Evolutionary conservation across 1,140 invertebrate species (phyloP).

Genomic region (Drosophila orosa): DNA sequence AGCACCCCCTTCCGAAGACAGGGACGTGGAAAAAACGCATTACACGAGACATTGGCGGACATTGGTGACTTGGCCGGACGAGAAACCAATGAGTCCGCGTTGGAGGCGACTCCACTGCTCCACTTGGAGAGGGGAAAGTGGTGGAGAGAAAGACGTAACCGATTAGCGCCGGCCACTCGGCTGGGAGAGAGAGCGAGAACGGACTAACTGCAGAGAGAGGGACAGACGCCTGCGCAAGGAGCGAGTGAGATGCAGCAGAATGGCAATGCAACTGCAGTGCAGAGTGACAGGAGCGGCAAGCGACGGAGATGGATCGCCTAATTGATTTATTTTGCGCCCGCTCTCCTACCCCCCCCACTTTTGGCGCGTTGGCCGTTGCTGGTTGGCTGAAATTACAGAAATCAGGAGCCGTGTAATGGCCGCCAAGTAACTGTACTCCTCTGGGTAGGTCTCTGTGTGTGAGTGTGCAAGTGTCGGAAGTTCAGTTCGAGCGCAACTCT

Average conservation of each 20-base stretch:
- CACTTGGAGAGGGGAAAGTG: conserved; percentile 14
- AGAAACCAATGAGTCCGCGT: conserved; percentile 61
- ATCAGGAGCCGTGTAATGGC: conserved; percentile 56
- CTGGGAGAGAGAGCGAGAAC: not conserved
- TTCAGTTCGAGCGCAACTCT: conserved; percentile 21
- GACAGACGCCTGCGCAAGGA: conserved; percentile 18
- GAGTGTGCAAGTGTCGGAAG: conserved; percentile 22
- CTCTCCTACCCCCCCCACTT: conserved; percentile 20
- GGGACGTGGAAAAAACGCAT: conserved; percentile 63
- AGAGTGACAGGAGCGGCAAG: conserved; percentile 29
- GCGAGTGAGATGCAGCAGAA: conserved; percentile 9
- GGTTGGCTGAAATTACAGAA: conserved; percentile 50
- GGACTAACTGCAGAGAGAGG: not conserved
- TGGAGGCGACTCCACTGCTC: conserved; percentile 32
- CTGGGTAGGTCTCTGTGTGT: not conserved
- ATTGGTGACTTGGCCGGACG: conserved; percentile 48
- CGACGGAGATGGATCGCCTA: conserved; percentile 52
- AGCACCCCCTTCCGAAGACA: not conserved
- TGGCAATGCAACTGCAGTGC: conserved; percentile 36
- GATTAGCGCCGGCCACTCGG: conserved; percentile 20
- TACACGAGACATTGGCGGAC: conserved; percentile 44
- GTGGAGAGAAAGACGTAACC: conserved; percentile 28
- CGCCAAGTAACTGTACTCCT: conserved; percentile 28
- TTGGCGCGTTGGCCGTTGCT: conserved; percentile 12
- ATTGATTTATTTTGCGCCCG: conserved; percentile 68